These are phyloP conservation scores for Elegia similella DNA, from an alignment of 2,888 invertebrate genomes.

Conservation along the genomic window DNA sequence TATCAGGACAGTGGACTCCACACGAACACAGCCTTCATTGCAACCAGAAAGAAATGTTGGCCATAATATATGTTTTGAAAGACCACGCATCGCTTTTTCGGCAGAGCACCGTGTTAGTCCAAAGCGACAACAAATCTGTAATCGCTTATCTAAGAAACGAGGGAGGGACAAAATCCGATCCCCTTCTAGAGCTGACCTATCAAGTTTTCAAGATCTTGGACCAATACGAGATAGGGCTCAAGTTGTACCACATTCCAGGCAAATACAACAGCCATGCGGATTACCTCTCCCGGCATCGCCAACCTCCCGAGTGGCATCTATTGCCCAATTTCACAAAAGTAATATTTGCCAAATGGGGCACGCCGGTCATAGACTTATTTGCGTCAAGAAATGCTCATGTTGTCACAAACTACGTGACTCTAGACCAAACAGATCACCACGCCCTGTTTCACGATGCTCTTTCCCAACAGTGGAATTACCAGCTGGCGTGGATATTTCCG, in stretches of 20 bases:
- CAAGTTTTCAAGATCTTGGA: neutral
- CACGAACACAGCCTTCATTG: constrained; percentile 24
- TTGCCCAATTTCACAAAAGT: neutral
- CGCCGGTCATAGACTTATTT: neutral
- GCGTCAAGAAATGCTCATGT: constrained; percentile 19
- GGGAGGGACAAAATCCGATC: constrained; percentile 34
- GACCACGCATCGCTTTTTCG: constrained; percentile 17
- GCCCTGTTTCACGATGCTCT: constrained; percentile 12
- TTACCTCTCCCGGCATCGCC: neutral
- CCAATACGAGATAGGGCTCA: neutral
- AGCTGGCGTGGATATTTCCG: constrained; percentile 1
- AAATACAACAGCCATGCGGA: neutral
- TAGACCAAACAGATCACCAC: constrained; percentile 14
- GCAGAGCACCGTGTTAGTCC: constrained; percentile 11
- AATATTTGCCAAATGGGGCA: neutral
- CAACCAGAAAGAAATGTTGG: constrained; percentile 23
- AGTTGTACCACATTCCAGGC: neutral
- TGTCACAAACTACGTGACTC: constrained; percentile 18
- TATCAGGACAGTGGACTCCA: constrained; percentile 25
- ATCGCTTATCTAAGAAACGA: constrained; percentile 28
- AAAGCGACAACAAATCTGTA: constrained; percentile 17
- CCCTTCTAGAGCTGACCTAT: constrained; percentile 20
- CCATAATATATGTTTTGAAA: constrained; percentile 16
- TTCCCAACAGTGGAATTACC: neutral
- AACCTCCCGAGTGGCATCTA: constrained; percentile 11